Base-by-base conservation (phyloP, 2,113 vertebrate genomes). In the Phrynocephalus versicolor region DNA sequence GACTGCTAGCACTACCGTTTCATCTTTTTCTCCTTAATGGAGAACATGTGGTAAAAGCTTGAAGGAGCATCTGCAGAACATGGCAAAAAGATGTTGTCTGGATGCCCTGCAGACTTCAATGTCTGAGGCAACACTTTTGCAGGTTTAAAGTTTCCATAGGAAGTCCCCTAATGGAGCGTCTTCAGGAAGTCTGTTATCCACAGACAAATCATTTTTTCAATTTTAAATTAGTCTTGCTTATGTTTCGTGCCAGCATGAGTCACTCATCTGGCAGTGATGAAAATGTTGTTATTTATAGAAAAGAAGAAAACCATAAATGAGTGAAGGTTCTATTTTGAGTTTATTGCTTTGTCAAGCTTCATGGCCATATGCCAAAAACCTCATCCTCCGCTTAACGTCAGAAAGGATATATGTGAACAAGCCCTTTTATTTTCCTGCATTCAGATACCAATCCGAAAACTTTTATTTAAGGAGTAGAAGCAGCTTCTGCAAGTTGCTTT, bases 181-280 rank as follows among this genome's bases (percentile, higher is more conserved):
- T 51, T 51, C 45, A 6, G 45, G 45, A 51, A 51, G 89, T 51
- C 69, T 58, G 30, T 58, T 75, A 41, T 72, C 55, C 23, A 78
- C 57, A 41, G 69, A 85, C 67, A 87, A 75, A 35, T 30, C 3
- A 65, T 83, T 89, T 84, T 51, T 19, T 79, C 21, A 89, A 84
- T 80, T 0, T 0, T 45, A 27, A 92, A 79, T 13, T 45, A 78
- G 76, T 25, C 62, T 23, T 88, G 73, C 30, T 6, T 41, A 90
- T 82, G 79, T 8, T 35, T 12, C 75, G 82, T 88, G 87, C 75
- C 25, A 12, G 10, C 51, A 60, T 71, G 85, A 92, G 89, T 87
- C 76, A 55, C 45, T 14, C 0, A 3, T 7, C 70, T 72, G 75
- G 37, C 35, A 69, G 78, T 45, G 25, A 71, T 62, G 58, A 37